Evolutionary conservation across 2,113 vertebrate genomes (phyloP), one percentile per base, ranked within the genome.

Genomic region (Rhinichthys klamathensis): DNA sequence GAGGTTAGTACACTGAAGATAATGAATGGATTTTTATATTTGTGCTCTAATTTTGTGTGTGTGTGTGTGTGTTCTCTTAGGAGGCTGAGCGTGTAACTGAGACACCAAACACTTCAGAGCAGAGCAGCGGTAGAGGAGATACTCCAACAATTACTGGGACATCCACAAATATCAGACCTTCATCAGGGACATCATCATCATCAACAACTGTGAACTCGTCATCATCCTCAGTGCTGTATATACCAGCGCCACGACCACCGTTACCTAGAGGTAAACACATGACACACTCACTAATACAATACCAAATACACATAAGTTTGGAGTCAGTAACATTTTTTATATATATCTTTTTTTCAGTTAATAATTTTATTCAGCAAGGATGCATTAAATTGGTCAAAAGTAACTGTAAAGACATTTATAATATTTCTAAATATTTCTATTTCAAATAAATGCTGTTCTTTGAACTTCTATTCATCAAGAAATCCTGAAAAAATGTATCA

Each of bases 181-280:
- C 90, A 0, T 90, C 92, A 15, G 11, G 91, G 6, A 87, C 91
- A 56, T 69, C 87, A 73, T 69, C 89, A 80, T 80, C 90, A 18
- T 87, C 92, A 10, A 83, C 82, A 76, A 92, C 74, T 15, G 80
- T 78, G 84, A 89, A 90, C 32, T 75, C 90, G 10, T 88, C 92
- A 9, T 87, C 83, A 84, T 83, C 92, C 25, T 86, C 92, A 18
- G 84, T 87, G 4, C 65, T 86, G 10, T 51, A 86, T 12, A 84
- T 89, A 3, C 89, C 93, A 35, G 69, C 76, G 12, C 78, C 86
- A 2, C 90, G 85, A 72, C 93, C 92, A 4, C 83, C 88, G 25
- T 93, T 92, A 56, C 94, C 95, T 58, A 93, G 93, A 94, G 94
- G 94, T 95, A 92, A 73, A 82, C 9, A 18, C 4, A 6, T 21